phyloP scores from a whole-genome alignment of 2,797 vertebrate species.

The Sebastes glaucus region DNA sequence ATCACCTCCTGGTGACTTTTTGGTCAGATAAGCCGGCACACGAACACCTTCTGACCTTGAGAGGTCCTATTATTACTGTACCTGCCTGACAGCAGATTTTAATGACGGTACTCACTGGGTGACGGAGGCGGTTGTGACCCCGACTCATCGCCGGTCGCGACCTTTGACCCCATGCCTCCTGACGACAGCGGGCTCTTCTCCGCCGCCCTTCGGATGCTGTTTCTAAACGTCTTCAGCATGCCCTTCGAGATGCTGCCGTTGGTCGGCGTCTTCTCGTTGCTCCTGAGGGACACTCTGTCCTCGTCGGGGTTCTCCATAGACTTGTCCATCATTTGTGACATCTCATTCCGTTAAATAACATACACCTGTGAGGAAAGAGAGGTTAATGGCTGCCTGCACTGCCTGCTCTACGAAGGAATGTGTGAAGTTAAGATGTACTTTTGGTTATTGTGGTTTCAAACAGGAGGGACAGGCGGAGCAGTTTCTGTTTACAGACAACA shows the following conservation, averaged over 20 bases:
- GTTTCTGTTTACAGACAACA: conserved; percentile 77
- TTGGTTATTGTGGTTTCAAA: not conserved
- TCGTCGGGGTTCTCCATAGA: not conserved
- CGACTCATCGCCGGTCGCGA: not conserved
- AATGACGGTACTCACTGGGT: conserved; percentile 67
- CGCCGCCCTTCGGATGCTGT: conserved; percentile 15
- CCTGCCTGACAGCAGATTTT: not conserved
- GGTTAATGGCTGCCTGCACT: not conserved
- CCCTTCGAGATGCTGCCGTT: not conserved
- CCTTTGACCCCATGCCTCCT: conserved; percentile 36
- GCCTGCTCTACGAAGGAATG: not conserved
- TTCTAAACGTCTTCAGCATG: conserved; percentile 9
- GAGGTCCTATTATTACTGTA: not conserved
- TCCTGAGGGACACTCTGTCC: conserved; percentile 22
- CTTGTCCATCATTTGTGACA: conserved; percentile 46
- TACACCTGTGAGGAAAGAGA: not conserved
- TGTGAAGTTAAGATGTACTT: not conserved
- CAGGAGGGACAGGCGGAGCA: conserved; percentile 5
- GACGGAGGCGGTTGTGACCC: conserved; percentile 29
- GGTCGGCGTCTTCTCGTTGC: not conserved
- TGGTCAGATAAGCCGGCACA: not conserved
- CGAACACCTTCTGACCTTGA: conserved; percentile 44
- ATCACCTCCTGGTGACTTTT: not conserved
- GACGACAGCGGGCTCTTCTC: conserved; percentile 45
- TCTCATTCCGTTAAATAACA: not conserved